Evolutionary conservation across 2,113 vertebrate genomes (phyloP).

Genomic region (Scomber colias): DNA sequence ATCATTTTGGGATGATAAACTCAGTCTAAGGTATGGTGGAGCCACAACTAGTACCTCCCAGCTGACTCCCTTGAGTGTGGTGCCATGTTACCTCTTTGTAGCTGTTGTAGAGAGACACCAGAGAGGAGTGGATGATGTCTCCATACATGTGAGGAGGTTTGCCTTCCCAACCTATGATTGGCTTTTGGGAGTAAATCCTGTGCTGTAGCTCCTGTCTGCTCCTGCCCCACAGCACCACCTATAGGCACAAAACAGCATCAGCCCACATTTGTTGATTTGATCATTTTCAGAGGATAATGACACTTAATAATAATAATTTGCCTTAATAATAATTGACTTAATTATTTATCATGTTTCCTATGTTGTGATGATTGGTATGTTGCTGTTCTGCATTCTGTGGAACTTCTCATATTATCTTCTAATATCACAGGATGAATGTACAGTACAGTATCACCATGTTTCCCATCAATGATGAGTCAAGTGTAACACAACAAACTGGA

Average conservation of each 20-base stretch:
- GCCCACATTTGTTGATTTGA: background rate
- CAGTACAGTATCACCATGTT: background rate
- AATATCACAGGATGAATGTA: background rate
- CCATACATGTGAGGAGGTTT: constrained; percentile 81
- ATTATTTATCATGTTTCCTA: background rate
- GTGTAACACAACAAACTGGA: background rate
- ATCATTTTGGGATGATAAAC: too few relatives aligned
- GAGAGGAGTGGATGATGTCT: constrained; percentile 86
- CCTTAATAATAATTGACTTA: too few relatives aligned
- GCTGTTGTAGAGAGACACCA: constrained; percentile 77
- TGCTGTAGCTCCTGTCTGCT: constrained; percentile 80
- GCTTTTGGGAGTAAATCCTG: constrained; percentile 80
- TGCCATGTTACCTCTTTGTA: constrained; percentile 79
- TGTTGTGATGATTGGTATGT: too few relatives aligned
- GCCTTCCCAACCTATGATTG: constrained; percentile 87
- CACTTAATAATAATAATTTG: too few relatives aligned
- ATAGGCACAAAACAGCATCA: constrained; percentile 19
- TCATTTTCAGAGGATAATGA: too few relatives aligned
- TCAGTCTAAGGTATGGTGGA: background rate
- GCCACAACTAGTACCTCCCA: background rate
- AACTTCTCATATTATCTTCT: background rate
- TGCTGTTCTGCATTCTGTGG: too few relatives aligned
- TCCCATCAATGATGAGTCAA: constrained; percentile 8
- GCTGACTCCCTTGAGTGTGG: background rate
- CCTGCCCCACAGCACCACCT: constrained; percentile 85